Evolutionary conservation across 2,113 vertebrate species (phyloP), one percentile per base, ranked within the genome.

Genomic region (Pica pica): DNA sequence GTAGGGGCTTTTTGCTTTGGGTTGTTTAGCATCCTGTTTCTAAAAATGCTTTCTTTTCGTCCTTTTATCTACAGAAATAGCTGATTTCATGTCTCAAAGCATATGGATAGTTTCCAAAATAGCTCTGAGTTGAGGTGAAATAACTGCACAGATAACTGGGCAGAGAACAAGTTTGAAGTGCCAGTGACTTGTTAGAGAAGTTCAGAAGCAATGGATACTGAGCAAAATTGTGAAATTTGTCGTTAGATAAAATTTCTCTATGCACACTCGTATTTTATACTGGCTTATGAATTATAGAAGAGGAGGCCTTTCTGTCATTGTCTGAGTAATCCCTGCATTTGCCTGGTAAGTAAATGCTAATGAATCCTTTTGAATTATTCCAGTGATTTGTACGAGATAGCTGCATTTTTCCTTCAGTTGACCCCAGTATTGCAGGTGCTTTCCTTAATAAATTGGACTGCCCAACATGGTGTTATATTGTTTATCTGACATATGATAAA

Each of bases 1-100:
- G 31, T 46, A 61, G 15, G 52, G 37, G 2, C 39, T n/a, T 26
- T 85, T 85, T 24, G 16, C 10, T 63, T 75, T 56, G 49, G 8
- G 4, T 69, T 70, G 33, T 93, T 88, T 59, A 55, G 37, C 49
- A 90, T 95, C 92, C 75, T 94, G 53, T 94, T 95, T 88, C 90
- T 93, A 79, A 93, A 95, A 89, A 78, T 76, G 42, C 37, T 90
- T 79, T 64, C 11, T 63, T 28, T 83, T 85, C 56, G 30, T 78
- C 30, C 12, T 92, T 82, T 65, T 49, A 77, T 63, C 41, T 75
- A 42, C 76, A 70, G 39, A 81, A 79, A 31, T 46, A 87, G 37
- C 61, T 57, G 52, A n/a, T 73, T 69, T 73, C 33, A 24, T 55
- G 47, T 84, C 53, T 93, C 53, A 52, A 85, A 91, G 56, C 27